Base-by-base conservation (phyloP, 2,888 invertebrate genomes). In the Andrena trimmerana region DNA sequence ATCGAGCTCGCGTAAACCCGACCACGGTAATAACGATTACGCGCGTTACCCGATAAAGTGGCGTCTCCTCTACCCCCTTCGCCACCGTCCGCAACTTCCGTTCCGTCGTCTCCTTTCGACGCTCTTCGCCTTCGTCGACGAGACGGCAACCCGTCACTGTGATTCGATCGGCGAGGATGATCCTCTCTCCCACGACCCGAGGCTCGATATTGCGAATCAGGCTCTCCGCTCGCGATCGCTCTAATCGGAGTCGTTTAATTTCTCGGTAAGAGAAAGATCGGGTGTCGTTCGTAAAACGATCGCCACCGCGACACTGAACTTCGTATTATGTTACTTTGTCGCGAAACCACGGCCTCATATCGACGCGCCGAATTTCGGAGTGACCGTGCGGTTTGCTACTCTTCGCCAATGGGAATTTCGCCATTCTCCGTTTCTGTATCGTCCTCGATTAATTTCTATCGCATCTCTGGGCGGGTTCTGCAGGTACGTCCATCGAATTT, bases 1-100 rank as follows among this genome's bases (percentile, higher is more conserved):
- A 87, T 87, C 85, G 72, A 48, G 84, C 42, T 78, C 78, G 74
- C 86, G 72, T 78, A 82, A 84, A 84, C 77, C 70, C 72, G 71
- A 74, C 73, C 78, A 71, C 76, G 87, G 84, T 86, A 80, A 86
- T 86, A 85, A 80, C 87, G 81, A 86, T 88, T 86, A 87, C 87
- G 87, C 87, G 81, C 70, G 80, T 78, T 83, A 74, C 73, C 42
- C 75, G 83, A 84, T 81, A 78, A 74, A 73, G 48, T 31, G 31
- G 48, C 42, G 31, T 16, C 13, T 13, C 20, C 16, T 20, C 6
- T 48, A 20, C 52, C 59, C 63, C 20, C 52, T 36, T 33, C 13
- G 16, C 10, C 52, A 0, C 13, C 31, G n/a, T 5, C 13, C 54
- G n/a, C 31, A 2, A 2, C 42, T 69, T 54, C 31, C 13, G 52